A percentile compares a stretch with the other conserved stretches of the same genome.
phyloP scores from a whole-genome alignment of 2,797 vertebrate species.

The Knipowitschia caucasica region DNA sequence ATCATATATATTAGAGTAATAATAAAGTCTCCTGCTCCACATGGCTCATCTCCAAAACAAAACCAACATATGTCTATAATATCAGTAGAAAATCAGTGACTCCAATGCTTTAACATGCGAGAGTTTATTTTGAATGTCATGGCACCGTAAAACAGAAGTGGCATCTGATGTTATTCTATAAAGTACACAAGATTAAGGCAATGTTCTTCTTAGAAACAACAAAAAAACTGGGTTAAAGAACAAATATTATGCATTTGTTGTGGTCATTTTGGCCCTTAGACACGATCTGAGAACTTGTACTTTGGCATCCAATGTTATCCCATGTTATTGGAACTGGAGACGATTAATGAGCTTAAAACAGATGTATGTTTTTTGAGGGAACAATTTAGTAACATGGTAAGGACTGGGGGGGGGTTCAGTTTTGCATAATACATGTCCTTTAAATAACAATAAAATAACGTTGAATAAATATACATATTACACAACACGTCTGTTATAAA shows the following conservation, averaged over 20 bases:
- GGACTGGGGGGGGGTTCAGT: too few relatives aligned
- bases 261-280: too few relatives aligned
- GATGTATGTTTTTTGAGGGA: too few relatives aligned
- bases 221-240: constrained; percentile 16
- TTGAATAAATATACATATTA: constrained; percentile 53
- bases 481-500: constrained; percentile 35
- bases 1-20: too few relatives aligned
- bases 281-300: too few relatives aligned
- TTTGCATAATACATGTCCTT: too few relatives aligned
- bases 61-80: not conserved
- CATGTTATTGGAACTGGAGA: too few relatives aligned
- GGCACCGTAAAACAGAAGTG: constrained; percentile 44
- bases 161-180: constrained; percentile 25
- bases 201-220: constrained; percentile 22
- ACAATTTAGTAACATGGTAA: too few relatives aligned
- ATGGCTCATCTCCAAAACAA: not conserved
- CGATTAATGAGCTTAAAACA: too few relatives aligned
- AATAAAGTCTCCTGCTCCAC: not conserved
- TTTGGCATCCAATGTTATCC: too few relatives aligned
- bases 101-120: constrained; percentile 64
- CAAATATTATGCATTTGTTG: too few relatives aligned
- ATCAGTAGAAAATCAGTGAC: constrained; percentile 27
- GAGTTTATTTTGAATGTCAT: constrained; percentile 64
- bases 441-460: constrained; percentile 20
- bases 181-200: constrained; percentile 16